Percentiles rank a stretch among this genome's conserved stretches.
These are phyloP conservation scores for Hirtodrosophila trivittata DNA, from an alignment of 2,888 invertebrate species.

Conservation along the genomic window DNA sequence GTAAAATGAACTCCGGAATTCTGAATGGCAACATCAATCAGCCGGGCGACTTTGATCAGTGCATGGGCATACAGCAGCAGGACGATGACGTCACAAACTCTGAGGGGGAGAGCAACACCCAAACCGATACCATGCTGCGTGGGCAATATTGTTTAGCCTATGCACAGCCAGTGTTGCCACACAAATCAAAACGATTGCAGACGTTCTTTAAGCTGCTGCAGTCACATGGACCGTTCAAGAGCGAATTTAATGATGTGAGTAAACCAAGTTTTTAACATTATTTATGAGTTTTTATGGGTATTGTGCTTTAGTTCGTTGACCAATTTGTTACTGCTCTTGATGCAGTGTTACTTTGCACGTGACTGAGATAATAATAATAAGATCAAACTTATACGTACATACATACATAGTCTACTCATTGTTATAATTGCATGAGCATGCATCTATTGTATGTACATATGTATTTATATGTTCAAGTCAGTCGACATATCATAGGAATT, in stretches of 20 bases:
- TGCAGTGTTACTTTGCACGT: slow-evolving; percentile 43
- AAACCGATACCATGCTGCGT: slow-evolving; percentile 43
- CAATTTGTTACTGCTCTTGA: slow-evolving; percentile 38
- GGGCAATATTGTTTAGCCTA: slow-evolving; percentile 88
- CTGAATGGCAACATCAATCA: slow-evolving; percentile 88
- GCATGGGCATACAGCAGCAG: slow-evolving; percentile 70
- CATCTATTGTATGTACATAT: neutral
- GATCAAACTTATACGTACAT: slow-evolving; percentile 14
- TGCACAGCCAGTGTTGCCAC: slow-evolving; percentile 85
- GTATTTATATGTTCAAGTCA: neutral
- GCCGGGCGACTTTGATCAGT: slow-evolving; percentile 86
- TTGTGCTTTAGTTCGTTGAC: slow-evolving; percentile 42
- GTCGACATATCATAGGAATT: slow-evolving; percentile 14
- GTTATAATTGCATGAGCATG: neutral
- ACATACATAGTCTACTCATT: neutral
- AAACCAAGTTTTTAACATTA: slow-evolving; percentile 11
- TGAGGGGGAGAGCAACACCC: neutral
- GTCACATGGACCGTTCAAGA: slow-evolving; percentile 87
- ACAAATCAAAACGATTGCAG: slow-evolving; percentile 84
- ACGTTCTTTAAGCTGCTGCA: slow-evolving; percentile 85
- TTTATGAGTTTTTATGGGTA: neutral
- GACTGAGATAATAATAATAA: slow-evolving; percentile 41
- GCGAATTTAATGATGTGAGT: slow-evolving; percentile 88
- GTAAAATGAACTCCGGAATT: slow-evolving; percentile 87
- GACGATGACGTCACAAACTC: slow-evolving; percentile 39